Conservation (phyloP, 2,113 vertebrate species). For the Copsychus sechellarum region DNA sequence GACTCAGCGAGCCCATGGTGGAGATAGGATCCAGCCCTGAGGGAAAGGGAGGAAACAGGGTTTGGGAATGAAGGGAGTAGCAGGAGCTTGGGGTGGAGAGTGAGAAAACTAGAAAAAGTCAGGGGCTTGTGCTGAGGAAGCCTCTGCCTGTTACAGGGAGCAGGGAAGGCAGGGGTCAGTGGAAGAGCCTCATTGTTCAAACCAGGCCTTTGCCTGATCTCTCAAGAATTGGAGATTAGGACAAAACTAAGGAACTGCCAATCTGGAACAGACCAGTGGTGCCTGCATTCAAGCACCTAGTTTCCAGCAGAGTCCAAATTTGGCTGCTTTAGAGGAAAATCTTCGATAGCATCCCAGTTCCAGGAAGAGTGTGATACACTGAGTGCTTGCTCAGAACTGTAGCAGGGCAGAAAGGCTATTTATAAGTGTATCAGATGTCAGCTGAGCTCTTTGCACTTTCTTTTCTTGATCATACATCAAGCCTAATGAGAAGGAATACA, state of each 20-base stretch:
- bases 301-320: not conserved
- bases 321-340: constrained; percentile 47
- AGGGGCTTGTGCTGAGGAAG: not conserved
- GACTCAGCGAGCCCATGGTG: not conserved
- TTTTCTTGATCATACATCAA: constrained; percentile 23
- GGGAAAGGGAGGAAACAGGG: not conserved
- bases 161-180: not conserved
- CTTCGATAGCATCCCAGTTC: constrained; percentile 44
- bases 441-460: constrained; percentile 16
- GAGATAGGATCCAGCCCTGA: not conserved
- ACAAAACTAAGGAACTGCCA: not conserved
- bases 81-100: not conserved
- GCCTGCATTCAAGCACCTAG: not conserved
- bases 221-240: not conserved
- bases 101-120: not conserved
- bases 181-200: not conserved
- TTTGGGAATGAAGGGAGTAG: not conserved
- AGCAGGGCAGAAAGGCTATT: constrained; percentile 42
- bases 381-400: not conserved
- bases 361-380: not conserved
- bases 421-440: constrained; percentile 54
- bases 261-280: not conserved
- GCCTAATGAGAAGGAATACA: not conserved
- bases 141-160: not conserved
- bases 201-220: not conserved